Conservation (phyloP, 2,797 vertebrate species). For the Nothura maculosa region DNA sequence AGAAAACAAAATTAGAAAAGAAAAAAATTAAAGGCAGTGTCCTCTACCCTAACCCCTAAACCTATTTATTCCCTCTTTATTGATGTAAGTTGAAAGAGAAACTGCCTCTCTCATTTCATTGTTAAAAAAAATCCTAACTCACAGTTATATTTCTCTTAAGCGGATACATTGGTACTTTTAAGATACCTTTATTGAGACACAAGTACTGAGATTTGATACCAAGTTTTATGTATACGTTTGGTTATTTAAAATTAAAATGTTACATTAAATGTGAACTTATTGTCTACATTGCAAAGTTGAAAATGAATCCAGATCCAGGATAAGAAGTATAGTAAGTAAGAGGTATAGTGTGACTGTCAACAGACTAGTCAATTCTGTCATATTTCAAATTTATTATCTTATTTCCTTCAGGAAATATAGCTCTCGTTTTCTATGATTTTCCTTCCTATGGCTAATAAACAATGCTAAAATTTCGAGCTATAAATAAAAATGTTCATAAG, state of each 20-base stretch:
- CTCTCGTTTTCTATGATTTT: not conserved
- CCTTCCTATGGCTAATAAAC: not conserved
- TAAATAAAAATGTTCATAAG: slow-evolving; percentile 49
- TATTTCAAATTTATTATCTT: not conserved
- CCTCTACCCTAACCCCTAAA: fast-evolving
- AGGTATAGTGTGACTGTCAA: not conserved
- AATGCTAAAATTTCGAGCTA: slow-evolving; percentile 39
- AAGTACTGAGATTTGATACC: not conserved
- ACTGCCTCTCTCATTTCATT: not conserved
- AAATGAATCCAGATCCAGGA: not conserved
- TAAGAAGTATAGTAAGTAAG: not conserved
- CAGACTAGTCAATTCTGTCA: not conserved
- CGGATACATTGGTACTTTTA: not conserved
- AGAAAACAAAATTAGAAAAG: not conserved
- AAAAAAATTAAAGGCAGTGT: not conserved
- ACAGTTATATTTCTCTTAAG: not conserved
- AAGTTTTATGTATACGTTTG: not conserved
- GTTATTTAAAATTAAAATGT: not conserved
- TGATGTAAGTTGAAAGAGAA: not conserved
- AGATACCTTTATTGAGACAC: not conserved
- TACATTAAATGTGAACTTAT: not conserved
- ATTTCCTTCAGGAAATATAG: not conserved
- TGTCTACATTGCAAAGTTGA: not conserved
- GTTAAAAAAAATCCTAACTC: not conserved
- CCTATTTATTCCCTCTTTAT: not conserved